phyloP scores from a whole-genome alignment of 2,888 invertebrate species.

The Eupeodes luniger region DNA sequence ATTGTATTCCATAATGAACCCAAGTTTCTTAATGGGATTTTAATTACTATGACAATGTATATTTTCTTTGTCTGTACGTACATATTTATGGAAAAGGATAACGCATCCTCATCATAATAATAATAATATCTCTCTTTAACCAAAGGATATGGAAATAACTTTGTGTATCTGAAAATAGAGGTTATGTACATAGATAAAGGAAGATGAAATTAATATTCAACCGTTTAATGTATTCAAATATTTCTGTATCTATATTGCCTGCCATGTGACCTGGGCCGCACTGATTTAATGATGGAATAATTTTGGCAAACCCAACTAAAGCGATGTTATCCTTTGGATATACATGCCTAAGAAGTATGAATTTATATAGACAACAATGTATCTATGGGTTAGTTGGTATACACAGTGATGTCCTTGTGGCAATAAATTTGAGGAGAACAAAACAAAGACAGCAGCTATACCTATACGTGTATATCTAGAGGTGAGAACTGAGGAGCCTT shows the following conservation, averaged over 20 bases:
- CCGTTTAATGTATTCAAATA: constrained; percentile 44
- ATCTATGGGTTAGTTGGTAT: background rate
- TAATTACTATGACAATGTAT: constrained; percentile 61
- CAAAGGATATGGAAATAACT: constrained; percentile 42
- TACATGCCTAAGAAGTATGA: too few species aligned
- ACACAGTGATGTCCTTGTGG: background rate
- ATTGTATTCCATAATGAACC: constrained; percentile 11
- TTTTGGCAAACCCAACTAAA: background rate
- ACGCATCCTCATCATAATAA: constrained; percentile 13
- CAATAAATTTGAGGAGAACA: background rate
- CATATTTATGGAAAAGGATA: constrained; percentile 29
- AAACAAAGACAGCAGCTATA: constrained; percentile 8
- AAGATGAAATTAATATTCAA: constrained; percentile 38
- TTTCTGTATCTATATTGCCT: background rate
- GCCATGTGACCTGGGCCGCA: constrained; percentile 41
- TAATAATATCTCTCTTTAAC: constrained; percentile 22
- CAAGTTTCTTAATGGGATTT: constrained; percentile 57
- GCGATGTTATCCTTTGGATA: background rate
- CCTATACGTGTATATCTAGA: background rate
- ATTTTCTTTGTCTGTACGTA: background rate
- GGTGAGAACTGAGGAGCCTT: background rate
- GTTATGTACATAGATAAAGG: background rate
- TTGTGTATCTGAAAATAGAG: background rate
- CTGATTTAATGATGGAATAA: constrained; percentile 61
- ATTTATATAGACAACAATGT: background rate